Conservation (phyloP, 1,140 invertebrate species). For the Carcinoscorpius rotundicauda region DNA sequence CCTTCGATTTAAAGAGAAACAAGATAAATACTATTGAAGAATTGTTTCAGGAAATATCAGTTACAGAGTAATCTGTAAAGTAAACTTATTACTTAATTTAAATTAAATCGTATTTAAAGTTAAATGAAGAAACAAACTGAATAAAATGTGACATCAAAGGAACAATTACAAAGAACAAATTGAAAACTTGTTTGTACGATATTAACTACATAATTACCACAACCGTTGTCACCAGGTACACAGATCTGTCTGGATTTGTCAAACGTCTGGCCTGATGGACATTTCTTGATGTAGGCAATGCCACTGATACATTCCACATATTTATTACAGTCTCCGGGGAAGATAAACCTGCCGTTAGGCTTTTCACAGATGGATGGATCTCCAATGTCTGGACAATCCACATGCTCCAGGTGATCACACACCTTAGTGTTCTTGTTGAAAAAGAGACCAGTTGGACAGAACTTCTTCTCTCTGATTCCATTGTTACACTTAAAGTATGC, state of each 20-base stretch:
- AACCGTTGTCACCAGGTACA: not conserved
- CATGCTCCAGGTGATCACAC: slow-evolving; percentile 36
- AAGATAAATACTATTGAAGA: not conserved
- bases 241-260: slow-evolving; percentile 5
- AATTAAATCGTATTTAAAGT: not conserved
- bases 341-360: slow-evolving; percentile 5
- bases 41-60: not conserved
- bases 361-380: slow-evolving; percentile 6
- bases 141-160: too few relatives aligned
- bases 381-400: not conserved
- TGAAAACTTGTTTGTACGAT: not conserved
- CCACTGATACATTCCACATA: slow-evolving; percentile 25
- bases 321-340: slow-evolving; percentile 16
- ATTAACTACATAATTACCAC: slow-evolving; percentile 7
- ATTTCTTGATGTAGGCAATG: slow-evolving; percentile 22
- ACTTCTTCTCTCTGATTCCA: not conserved
- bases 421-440: slow-evolving; percentile 39
- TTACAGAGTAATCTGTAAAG: not conserved
- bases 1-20: not conserved
- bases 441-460: slow-evolving; percentile 38
- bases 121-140: not conserved
- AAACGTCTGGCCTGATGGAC: slow-evolving; percentile 15
- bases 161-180: too few relatives aligned
- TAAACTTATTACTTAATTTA: not conserved
- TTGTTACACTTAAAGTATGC: slow-evolving; percentile 3